A percentile compares a stretch with the other conserved stretches of the same genome.
Evolutionary conservation across 1,140 invertebrate species (phyloP).

Genomic region (Acromyrmex charruanus): DNA sequence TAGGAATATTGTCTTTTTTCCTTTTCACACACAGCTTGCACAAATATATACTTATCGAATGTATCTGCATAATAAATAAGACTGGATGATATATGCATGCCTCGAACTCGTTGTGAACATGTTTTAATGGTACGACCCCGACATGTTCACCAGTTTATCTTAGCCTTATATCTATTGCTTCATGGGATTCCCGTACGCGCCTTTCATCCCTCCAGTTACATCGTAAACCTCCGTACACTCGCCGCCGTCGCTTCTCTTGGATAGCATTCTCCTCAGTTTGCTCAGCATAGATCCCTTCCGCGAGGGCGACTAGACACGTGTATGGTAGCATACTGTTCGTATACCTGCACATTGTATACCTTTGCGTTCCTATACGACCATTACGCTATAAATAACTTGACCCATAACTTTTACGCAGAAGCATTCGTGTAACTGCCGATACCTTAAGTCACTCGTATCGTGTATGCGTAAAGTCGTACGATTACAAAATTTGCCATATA

Average conservation of each 20-base stretch:
- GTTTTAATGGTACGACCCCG: constrained; percentile 71
- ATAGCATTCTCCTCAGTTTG: constrained; percentile 61
- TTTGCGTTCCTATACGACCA: constrained; percentile 22
- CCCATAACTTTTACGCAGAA: constrained; percentile 47
- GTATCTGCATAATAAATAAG: constrained; percentile 71
- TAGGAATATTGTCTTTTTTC: not conserved
- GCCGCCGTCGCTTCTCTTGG: constrained; percentile 8
- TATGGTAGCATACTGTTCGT: not conserved
- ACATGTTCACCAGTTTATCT: constrained; percentile 73
- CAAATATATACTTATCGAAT: constrained; percentile 37
- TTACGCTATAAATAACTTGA: constrained; percentile 58
- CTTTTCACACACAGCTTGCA: not conserved
- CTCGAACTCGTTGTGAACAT: constrained; percentile 69
- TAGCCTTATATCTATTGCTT: constrained; percentile 68
- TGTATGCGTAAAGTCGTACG: constrained; percentile 3
- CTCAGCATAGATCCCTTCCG: constrained; percentile 34
- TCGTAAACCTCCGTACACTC: constrained; percentile 57
- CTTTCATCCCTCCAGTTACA: constrained; percentile 69
- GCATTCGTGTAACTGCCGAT: constrained; percentile 20
- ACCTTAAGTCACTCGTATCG: not conserved
- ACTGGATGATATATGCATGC: constrained; percentile 53
- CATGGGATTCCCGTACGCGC: constrained; percentile 66
- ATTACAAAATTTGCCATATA: not conserved
- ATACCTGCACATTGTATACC: not conserved
- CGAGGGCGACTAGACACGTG: not conserved